A percentile compares a stretch with the other conserved stretches of the same genome.
Conservation (phyloP, 2,888 invertebrate species). For the Notocelia uddmanniana region DNA sequence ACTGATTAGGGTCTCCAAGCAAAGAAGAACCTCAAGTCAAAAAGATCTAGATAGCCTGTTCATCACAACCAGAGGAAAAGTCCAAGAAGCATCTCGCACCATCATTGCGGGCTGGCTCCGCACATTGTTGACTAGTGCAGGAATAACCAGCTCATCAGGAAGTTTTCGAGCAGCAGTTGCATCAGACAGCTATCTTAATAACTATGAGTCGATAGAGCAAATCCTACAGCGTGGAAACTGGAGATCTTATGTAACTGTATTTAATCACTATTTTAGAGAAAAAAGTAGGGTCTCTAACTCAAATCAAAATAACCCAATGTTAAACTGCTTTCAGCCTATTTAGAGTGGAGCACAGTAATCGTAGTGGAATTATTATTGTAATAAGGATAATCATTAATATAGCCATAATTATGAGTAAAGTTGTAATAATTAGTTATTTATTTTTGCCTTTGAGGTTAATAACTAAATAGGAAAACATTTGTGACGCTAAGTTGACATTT, state of each 20-base stretch:
- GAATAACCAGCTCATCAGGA: background rate
- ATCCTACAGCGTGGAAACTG: background rate
- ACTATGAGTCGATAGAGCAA: background rate
- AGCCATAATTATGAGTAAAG: too few relatives aligned
- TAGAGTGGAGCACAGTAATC: too few relatives aligned
- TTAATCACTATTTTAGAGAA: background rate
- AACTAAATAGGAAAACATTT: too few relatives aligned
- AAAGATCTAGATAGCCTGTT: background rate
- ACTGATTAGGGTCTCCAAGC: background rate
- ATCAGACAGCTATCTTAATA: background rate
- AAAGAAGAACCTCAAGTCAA: background rate
- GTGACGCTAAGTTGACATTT: too few relatives aligned
- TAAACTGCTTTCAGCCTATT: too few relatives aligned
- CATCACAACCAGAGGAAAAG: background rate
- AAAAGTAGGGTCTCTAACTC: background rate
- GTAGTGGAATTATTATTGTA: too few relatives aligned
- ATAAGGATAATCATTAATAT: too few relatives aligned
- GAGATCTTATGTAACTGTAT: background rate
- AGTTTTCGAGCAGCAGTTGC: background rate
- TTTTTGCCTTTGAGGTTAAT: too few relatives aligned
- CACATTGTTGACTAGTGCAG: background rate
- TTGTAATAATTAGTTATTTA: too few relatives aligned
- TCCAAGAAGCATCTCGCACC: background rate
- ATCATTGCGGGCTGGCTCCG: background rate
- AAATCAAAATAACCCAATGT: too few relatives aligned